Evolutionary conservation across 2,888 invertebrate genomes (phyloP).

Genomic region (Eristalinus aeneus): DNA sequence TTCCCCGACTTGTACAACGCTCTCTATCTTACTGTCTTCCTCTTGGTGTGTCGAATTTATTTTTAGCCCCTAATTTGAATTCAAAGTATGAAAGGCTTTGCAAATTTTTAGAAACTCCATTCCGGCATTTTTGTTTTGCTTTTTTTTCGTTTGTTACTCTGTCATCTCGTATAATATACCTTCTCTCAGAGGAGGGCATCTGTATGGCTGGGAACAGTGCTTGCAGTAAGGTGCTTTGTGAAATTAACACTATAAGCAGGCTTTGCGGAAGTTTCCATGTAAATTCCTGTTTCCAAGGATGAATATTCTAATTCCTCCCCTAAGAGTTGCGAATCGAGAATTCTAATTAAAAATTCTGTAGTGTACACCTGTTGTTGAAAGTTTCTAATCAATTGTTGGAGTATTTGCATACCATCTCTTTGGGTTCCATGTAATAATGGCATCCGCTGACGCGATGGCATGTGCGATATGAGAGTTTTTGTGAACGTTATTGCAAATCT

Average conservation of each 20-base stretch:
- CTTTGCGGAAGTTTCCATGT: conserved; percentile 65
- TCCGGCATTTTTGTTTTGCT: not conserved
- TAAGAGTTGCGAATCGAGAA: conserved; percentile 33
- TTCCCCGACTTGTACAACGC: conserved; percentile 49
- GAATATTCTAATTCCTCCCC: conserved; percentile 63
- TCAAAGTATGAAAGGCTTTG: conserved; percentile 66
- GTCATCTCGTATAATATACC: conserved; percentile 24
- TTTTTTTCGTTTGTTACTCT: not conserved
- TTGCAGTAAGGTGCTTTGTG: conserved; percentile 20
- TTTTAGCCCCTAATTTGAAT: conserved; percentile 68
- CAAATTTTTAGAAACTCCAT: conserved; percentile 56
- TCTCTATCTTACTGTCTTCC: conserved; percentile 28
- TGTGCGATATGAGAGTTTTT: not conserved
- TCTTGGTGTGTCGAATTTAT: conserved; percentile 59
- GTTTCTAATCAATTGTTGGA: conserved; percentile 65
- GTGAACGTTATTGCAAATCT: not conserved
- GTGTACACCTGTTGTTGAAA: conserved; percentile 68
- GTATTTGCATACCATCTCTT: conserved; percentile 58
- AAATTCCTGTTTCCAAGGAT: conserved; percentile 61
- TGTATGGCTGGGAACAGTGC: conserved; percentile 25
- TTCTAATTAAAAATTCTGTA: conserved; percentile 66
- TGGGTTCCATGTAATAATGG: not conserved
- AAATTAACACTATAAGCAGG: conserved; percentile 62
- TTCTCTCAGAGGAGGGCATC: conserved; percentile 24
- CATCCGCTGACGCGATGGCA: not conserved